These are phyloP conservation scores for Urocynchramus pylzowi DNA, from an alignment of 2,113 vertebrate species.

Conservation along the genomic window DNA sequence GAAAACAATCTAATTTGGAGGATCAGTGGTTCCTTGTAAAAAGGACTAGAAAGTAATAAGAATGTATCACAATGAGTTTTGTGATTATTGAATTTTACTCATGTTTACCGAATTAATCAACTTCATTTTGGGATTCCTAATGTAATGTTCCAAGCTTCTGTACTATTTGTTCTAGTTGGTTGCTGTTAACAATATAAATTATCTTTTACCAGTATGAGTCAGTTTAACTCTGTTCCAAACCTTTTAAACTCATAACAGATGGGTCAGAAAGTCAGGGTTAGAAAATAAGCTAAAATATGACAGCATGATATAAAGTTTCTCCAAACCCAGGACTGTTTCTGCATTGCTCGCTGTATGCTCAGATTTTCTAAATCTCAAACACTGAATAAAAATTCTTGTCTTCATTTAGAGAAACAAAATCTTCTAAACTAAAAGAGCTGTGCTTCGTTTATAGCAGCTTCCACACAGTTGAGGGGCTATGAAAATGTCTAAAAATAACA, in stretches of 20 bases:
- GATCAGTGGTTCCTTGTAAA: background rate
- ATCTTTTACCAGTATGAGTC: background rate
- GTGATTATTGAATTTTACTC: background rate
- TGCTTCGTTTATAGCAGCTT: background rate
- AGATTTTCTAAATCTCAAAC: background rate
- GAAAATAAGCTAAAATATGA: conserved; percentile 1
- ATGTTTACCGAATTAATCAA: background rate
- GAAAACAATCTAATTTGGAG: background rate
- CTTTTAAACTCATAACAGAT: conserved; percentile 34
- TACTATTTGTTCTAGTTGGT: background rate
- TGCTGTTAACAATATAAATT: conserved; percentile 23
- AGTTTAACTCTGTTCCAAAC: background rate
- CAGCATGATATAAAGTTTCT: background rate
- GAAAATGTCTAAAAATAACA: conserved; percentile 2
- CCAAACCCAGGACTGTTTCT: background rate
- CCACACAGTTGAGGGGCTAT: background rate
- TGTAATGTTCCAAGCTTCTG: background rate
- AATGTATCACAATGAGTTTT: background rate
- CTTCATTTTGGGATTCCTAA: background rate
- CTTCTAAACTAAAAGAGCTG: background rate
- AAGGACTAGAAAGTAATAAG: background rate
- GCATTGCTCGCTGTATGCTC: background rate
- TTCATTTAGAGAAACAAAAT: background rate
- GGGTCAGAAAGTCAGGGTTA: conserved; percentile 9
- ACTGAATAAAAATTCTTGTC: background rate